These are phyloP conservation scores for Acanthurus leucopareius DNA, from an alignment of 2,797 vertebrate species.

Conservation along the genomic window DNA sequence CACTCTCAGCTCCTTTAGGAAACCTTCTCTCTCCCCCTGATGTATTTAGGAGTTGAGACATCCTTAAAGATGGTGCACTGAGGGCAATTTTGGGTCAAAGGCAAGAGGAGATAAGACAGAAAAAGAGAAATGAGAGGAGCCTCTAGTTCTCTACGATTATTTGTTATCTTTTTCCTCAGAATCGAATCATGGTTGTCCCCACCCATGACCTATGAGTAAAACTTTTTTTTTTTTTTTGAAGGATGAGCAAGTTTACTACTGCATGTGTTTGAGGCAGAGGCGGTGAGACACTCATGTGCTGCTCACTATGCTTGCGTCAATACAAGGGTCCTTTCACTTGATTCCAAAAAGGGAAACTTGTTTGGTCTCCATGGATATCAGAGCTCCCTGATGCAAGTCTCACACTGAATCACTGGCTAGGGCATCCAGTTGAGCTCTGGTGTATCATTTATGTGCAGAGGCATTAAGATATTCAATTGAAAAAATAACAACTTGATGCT, in stretches of 20 bases:
- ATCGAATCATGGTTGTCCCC: neutral
- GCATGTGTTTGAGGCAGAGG: neutral
- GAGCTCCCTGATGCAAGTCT: neutral
- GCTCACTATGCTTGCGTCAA: no score
- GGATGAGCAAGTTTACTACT: slow-evolving; percentile 5
- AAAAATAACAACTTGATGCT: neutral
- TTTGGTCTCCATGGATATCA: neutral
- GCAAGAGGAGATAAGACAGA: no score
- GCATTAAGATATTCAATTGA: no score
- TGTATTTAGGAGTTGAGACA: no score
- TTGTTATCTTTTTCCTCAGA: neutral
- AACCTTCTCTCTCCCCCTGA: no score
- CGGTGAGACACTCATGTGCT: slow-evolving; percentile 2
- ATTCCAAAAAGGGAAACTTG: neutral
- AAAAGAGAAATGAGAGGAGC: no score
- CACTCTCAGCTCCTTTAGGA: no score
- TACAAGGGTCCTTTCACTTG: neutral
- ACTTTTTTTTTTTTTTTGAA: neutral
- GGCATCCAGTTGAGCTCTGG: neutral
- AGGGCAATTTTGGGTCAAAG: no score
- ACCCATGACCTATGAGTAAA: neutral
- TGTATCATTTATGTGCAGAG: no score
- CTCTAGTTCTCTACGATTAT: no score
- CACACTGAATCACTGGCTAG: neutral
- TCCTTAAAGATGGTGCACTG: no score